Percentiles rank a stretch among this genome's conserved stretches.
phyloP scores from a whole-genome alignment of 2,113 vertebrate genomes.

The Dicaeum eximium region DNA sequence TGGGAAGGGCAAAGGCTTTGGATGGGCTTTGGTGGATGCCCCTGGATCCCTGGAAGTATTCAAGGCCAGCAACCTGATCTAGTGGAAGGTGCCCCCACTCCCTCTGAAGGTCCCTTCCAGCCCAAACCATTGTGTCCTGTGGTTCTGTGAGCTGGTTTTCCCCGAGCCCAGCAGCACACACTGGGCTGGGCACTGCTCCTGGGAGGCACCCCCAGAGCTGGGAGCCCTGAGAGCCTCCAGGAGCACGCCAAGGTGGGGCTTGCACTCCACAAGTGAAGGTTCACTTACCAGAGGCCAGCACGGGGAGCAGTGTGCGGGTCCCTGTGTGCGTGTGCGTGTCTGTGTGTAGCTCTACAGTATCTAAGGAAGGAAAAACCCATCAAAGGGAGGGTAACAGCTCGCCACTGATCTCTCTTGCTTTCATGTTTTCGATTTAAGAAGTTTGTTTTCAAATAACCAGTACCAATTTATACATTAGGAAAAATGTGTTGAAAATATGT shows the following conservation, averaged over 20 bases:
- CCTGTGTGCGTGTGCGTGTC: not conserved
- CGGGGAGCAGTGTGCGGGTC: not conserved
- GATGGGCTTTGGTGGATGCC: not conserved
- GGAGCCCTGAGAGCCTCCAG: not conserved
- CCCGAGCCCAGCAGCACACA: not conserved
- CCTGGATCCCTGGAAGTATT: not conserved
- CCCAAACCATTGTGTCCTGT: fast-evolving
- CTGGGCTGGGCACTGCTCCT: not conserved
- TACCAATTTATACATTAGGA: not conserved
- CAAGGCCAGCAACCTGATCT: not conserved
- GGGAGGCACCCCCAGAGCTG: not conserved
- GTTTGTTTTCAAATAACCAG: constrained; percentile 41
- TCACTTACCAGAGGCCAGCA: not conserved
- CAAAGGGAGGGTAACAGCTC: not conserved
- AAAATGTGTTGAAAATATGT: not conserved
- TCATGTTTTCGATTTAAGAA: not conserved
- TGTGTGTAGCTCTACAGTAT: not conserved
- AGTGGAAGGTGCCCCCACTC: not conserved
- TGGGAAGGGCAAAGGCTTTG: not conserved
- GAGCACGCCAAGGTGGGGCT: not conserved
- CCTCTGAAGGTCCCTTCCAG: not conserved
- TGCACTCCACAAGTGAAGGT: fast-evolving
- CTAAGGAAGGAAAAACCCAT: not conserved
- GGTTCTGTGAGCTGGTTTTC: fast-evolving
- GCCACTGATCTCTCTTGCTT: not conserved